These are phyloP conservation scores for Augochlorella aurata DNA, from an alignment of 2,888 invertebrate species.

Conservation along the genomic window DNA sequence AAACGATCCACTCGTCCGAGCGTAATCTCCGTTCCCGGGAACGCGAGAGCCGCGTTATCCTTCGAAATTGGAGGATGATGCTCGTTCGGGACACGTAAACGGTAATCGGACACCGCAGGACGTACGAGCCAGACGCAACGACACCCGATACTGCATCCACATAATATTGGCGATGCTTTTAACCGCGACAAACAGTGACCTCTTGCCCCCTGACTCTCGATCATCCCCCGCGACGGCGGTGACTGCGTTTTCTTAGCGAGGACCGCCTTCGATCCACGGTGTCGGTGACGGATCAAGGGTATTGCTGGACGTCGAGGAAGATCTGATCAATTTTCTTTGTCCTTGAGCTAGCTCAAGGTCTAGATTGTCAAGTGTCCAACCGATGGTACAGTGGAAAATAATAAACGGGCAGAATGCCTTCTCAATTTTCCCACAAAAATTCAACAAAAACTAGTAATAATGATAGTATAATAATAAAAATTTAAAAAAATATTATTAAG, in stretches of 20 bases:
- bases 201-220: slow-evolving; percentile 35
- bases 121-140: slow-evolving; percentile 53
- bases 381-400: too few species aligned
- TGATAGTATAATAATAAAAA: too few species aligned
- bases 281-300: not conserved
- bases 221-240: slow-evolving; percentile 17
- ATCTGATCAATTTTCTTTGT: not conserved
- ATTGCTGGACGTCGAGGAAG: not conserved
- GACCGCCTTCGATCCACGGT: not conserved
- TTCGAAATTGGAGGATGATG: slow-evolving; percentile 62
- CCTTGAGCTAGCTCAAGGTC: not conserved
- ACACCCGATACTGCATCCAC: slow-evolving; percentile 65
- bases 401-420: too few species aligned
- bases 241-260: not conserved
- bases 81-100: slow-evolving; percentile 53
- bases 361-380: not conserved
- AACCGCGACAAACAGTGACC: slow-evolving; percentile 65
- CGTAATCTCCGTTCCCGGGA: slow-evolving; percentile 50
- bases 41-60: slow-evolving; percentile 50
- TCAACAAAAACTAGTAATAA: too few species aligned
- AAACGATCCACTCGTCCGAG: slow-evolving; percentile 44
- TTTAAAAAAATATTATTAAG: too few species aligned
- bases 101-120: slow-evolving; percentile 61
- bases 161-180: slow-evolving; percentile 74
- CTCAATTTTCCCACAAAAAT: too few species aligned